Conservation (phyloP, 2,888 invertebrate species). For the Scelioninae gen. 2 region DNA sequence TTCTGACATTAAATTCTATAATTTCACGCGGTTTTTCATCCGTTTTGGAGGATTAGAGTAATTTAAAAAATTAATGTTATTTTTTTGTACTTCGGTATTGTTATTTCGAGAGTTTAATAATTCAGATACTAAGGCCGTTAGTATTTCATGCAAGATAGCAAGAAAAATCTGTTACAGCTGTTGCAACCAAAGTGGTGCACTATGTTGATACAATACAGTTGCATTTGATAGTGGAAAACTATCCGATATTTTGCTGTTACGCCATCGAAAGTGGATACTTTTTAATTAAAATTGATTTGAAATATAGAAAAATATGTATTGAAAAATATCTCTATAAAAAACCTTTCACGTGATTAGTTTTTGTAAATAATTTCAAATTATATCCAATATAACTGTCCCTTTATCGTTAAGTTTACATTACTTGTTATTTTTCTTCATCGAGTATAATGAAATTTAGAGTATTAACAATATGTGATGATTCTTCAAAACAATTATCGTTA, state of each 20-base stretch:
- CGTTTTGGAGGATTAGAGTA: too few species aligned
- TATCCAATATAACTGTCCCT: too few species aligned
- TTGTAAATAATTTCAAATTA: too few species aligned
- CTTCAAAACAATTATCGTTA: too few species aligned
- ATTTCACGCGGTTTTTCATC: too few species aligned
- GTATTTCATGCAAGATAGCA: slow-evolving; percentile 12
- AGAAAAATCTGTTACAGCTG: slow-evolving; percentile 48
- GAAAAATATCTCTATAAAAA: not conserved
- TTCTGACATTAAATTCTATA: too few species aligned
- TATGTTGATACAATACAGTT: slow-evolving; percentile 28
- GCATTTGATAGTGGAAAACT: slow-evolving; percentile 37
- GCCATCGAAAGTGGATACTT: slow-evolving; percentile 25
- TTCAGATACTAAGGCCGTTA: slow-evolving; percentile 27
- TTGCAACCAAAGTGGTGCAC: slow-evolving; percentile 30
- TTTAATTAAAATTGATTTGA: slow-evolving; percentile 28
- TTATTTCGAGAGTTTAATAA: slow-evolving; percentile 28
- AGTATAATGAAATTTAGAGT: too few species aligned
- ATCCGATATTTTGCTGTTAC: slow-evolving; percentile 23
- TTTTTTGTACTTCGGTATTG: slow-evolving; percentile 2
- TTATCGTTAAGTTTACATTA: too few species aligned
- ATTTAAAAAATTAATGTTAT: not conserved
- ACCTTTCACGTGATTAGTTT: too few species aligned
- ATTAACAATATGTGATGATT: too few species aligned
- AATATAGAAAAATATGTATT: slow-evolving; percentile 8
- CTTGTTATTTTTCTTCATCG: too few species aligned